Conservation (phyloP, 1,140 invertebrate genomes). For the Pseudomyrmex cubaensis region DNA sequence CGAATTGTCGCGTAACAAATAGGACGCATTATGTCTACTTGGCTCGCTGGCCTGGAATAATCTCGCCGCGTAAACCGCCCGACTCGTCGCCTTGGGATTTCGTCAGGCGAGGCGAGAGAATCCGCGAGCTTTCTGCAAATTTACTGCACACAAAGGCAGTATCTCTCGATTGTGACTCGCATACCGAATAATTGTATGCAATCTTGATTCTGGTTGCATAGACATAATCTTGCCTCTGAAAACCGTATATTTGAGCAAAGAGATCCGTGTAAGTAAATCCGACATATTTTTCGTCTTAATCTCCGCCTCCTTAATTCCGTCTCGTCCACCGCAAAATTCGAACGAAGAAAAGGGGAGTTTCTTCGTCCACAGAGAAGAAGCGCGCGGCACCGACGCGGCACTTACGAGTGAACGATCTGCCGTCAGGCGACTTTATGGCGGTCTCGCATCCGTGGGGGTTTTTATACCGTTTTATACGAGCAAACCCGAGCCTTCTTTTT, state of each 20-base stretch:
- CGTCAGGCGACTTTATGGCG: slow-evolving; percentile 43
- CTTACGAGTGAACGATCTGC: slow-evolving; percentile 52
- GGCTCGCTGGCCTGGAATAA: background rate
- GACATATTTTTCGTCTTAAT: slow-evolving; percentile 30
- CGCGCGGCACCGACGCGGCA: background rate
- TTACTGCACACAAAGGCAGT: background rate
- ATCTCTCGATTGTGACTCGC: background rate
- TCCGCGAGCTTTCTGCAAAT: background rate
- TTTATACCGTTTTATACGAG: slow-evolving; percentile 54
- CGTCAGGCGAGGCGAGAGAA: background rate
- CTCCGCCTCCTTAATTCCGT: background rate
- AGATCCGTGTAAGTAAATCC: background rate
- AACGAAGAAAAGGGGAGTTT: background rate
- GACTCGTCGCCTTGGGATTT: background rate
- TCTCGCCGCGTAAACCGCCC: background rate
- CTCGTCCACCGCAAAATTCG: too few species aligned
- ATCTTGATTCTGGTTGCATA: background rate
- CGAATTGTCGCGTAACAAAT: slow-evolving; percentile 22
- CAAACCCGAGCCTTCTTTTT: slow-evolving; percentile 12
- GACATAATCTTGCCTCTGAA: background rate
- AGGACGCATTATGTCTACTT: slow-evolving; percentile 31
- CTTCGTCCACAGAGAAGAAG: background rate
- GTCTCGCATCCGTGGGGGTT: slow-evolving; percentile 11
- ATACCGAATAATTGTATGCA: background rate
- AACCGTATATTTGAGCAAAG: background rate